These are phyloP conservation scores for Leptinotarsa undecemlineata DNA, from an alignment of 1,140 invertebrate genomes.

Conservation along the genomic window DNA sequence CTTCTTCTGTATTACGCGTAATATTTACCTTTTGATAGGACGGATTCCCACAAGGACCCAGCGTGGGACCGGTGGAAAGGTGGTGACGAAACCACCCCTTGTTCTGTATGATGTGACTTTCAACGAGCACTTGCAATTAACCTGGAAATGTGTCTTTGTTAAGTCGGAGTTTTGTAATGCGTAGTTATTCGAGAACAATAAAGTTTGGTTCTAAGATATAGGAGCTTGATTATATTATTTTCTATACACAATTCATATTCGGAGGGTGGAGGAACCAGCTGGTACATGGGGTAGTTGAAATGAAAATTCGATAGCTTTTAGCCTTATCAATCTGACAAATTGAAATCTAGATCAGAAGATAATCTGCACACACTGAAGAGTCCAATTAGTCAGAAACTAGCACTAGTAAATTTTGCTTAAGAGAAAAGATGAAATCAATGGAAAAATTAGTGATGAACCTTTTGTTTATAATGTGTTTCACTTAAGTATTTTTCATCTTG, in stretches of 20 bases:
- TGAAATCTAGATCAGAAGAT: too few relatives aligned
- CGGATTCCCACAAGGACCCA: slow-evolving; percentile 30
- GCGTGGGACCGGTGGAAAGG: slow-evolving; percentile 30
- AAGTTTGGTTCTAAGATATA: background rate
- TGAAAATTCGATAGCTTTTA: too few relatives aligned
- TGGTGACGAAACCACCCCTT: slow-evolving; percentile 29
- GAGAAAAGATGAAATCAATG: too few relatives aligned
- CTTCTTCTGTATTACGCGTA: slow-evolving; percentile 19
- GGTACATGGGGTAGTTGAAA: too few relatives aligned
- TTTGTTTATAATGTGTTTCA: too few relatives aligned
- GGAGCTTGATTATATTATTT: background rate
- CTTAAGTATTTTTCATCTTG: too few relatives aligned
- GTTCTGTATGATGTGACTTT: slow-evolving; percentile 21
- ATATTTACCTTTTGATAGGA: slow-evolving; percentile 31
- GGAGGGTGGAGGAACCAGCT: background rate
- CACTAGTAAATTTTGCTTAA: too few relatives aligned
- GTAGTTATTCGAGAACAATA: background rate
- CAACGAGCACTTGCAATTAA: background rate
- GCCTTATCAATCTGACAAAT: too few relatives aligned
- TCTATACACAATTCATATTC: background rate
- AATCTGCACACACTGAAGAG: too few relatives aligned
- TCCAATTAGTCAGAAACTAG: too few relatives aligned
- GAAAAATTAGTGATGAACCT: too few relatives aligned
- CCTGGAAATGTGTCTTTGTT: background rate
- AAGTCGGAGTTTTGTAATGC: background rate